Base-by-base conservation (phyloP, 2,888 invertebrate species). In the Epinotia bilunana region DNA sequence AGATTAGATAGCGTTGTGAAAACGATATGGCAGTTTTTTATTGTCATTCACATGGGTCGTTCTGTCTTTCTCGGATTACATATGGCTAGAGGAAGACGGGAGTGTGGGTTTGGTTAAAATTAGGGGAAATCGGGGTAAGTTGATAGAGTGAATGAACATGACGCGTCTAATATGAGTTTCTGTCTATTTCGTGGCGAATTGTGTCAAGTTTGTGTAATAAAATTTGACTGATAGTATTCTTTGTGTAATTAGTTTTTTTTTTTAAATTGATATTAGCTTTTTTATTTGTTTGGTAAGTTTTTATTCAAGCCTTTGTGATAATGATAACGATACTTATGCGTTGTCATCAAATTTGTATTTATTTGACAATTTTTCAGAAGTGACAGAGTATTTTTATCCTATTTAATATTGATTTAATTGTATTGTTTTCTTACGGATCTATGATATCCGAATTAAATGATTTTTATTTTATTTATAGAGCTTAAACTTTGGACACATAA, bases 1-100 rank as follows among this genome's bases (percentile, higher is more conserved):
- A 87, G 88, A 88, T 89, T 83, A 88, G 86, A 87, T 88, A 87
- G 79, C 79, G 43, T 68, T 71, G 76, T 65, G 77, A 68, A 74
- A 76, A 73, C 65, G 77, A 77, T 78, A 74, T 74, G 78, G 57
- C 74, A 76, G 65, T 65, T 60, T 72, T 68, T 64, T 67, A 62
- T 69, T 73, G 23, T 67, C 63, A 78, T 49, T 73, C 69, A 70
- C 55, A 53, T 53, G 20, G 33, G 69, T 20, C 68, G 43, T 68
- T 63, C 71, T 58, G 55, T 73, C 70, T 28, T 63, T 57, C 49
- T 74, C 43, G 16, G 2, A 68, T 70, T 65, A 62, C 12, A 18
- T 53, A 55, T 13, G 18, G 11, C 13, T 39, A 43, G 65, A 74
- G 18, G 55, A 55, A 23, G 74, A 74, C n/a, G 3, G 60, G 60